Evolutionary conservation across 2,888 invertebrate genomes (phyloP), one percentile per base, ranked within the genome.

Genomic region (Sarcophaga variegata): DNA sequence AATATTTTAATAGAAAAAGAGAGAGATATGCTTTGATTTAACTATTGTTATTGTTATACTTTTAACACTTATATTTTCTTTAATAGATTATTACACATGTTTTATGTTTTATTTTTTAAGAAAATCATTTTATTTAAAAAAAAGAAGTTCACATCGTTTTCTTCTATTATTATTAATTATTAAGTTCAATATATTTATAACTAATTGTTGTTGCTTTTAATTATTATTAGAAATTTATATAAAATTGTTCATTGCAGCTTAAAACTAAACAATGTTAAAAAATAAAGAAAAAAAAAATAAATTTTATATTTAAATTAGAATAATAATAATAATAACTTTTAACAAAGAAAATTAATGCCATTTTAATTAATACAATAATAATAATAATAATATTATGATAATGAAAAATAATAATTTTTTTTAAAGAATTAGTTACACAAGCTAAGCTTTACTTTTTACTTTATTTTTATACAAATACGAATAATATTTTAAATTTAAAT

Each of bases 11-110:
- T 54, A 14, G 63, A 67, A 83, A 83, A 83, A 82, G 3, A 79
- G 69, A 76, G 54, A 76, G 86, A 86, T 86, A 86, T 86, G 86
- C 86, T 83, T 86, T 83, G 86, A 86, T 86, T 86, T 86, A 83
- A 86, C 76, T 86, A 85, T 37, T 37, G 37, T 37, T 37, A 37
- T 37, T 37, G 37, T 8, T 8, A 8, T 37, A 37, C 64, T 85
- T 79, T 79, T 47, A 83, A 80, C 80, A 83, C 60, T 78, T 37
- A 45, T 62, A 45, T 79, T 82, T 59, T 81, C 12, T 72, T 81
- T 80, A 17, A 54, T 45, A 83, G 45, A 72, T 83, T 72, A 78
- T 78, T 86, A 82, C 85, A 82, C 80, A 76, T 27, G 60, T 45
- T 20, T 27, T 60, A 27, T 74, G 54, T 66, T 75, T 67, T 63